Percentiles rank a stretch among this genome's conserved stretches.
phyloP scores from a whole-genome alignment of 2,797 vertebrate species.

The Fistularia commersonii region DNA sequence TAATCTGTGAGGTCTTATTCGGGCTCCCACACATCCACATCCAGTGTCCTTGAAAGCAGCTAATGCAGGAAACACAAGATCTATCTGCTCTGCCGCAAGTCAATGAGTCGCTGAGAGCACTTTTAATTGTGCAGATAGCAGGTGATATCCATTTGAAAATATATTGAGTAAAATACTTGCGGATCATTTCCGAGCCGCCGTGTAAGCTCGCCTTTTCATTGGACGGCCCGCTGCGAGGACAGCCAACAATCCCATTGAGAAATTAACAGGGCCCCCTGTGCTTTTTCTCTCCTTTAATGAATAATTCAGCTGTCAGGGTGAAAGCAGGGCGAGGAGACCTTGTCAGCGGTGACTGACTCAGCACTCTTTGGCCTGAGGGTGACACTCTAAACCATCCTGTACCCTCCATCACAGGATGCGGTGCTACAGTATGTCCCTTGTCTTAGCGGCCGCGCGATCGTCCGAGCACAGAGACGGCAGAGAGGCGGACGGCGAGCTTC shows the following conservation, averaged over 20 bases:
- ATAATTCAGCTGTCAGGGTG: slow-evolving; percentile 72
- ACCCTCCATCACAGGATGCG: slow-evolving; percentile 28
- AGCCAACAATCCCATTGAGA: slow-evolving; percentile 75
- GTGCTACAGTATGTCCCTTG: slow-evolving; percentile 23
- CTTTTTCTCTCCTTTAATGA: slow-evolving; percentile 64
- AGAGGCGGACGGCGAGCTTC: slow-evolving; percentile 7
- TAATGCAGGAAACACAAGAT: slow-evolving; percentile 49
- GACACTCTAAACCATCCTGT: slow-evolving; percentile 61
- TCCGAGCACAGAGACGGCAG: slow-evolving; percentile 11
- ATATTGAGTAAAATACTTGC: slow-evolving; percentile 37
- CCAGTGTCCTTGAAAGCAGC: slow-evolving; percentile 62
- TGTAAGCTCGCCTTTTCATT: slow-evolving; percentile 33
- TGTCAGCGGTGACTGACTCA: slow-evolving; percentile 68
- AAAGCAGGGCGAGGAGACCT: slow-evolving; percentile 65
- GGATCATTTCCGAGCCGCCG: slow-evolving; percentile 35
- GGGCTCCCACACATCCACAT: slow-evolving; percentile 41
- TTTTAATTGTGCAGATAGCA: slow-evolving; percentile 40
- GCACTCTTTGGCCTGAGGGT: slow-evolving; percentile 64
- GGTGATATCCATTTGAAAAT: slow-evolving; percentile 47
- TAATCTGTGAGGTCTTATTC: slow-evolving; percentile 63
- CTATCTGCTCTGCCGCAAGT: slow-evolving; percentile 29
- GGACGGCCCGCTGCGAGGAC: slow-evolving; percentile 51
- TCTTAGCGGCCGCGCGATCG: slow-evolving; percentile 14
- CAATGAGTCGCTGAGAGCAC: slow-evolving; percentile 45
- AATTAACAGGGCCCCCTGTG: slow-evolving; percentile 68